Percentiles rank a stretch among this genome's conserved stretches.
These are phyloP conservation scores for Anthopleura xanthogrammica DNA, from an alignment of 92 coral and sea anemone species.

Conservation along the genomic window DNA sequence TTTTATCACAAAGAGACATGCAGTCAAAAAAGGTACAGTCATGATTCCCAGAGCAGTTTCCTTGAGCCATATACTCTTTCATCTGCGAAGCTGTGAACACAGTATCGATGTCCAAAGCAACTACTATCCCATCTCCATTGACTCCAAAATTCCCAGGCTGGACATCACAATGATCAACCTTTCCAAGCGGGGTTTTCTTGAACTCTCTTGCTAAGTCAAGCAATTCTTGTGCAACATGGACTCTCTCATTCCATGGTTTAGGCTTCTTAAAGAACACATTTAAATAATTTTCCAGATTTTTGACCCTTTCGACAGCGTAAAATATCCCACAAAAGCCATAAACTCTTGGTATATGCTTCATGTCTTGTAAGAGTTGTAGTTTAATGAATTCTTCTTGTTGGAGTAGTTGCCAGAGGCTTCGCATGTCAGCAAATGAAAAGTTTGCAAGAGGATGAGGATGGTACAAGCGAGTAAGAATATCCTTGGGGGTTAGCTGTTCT, in stretches of 20 bases:
- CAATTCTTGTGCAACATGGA: conserved; percentile 57
- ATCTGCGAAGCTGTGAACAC: conserved; percentile 63
- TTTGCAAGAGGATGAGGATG: conserved; percentile 52
- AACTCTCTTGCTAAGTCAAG: conserved; percentile 58
- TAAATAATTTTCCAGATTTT: conserved; percentile 41
- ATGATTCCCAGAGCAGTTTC: conserved; percentile 54
- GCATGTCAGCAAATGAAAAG: conserved; percentile 67
- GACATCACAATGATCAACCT: conserved; percentile 82
- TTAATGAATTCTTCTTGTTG: conserved; percentile 82
- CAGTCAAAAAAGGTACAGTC: conserved; percentile 95
- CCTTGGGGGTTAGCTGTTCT: conserved; percentile 38
- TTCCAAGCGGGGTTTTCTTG: conserved; percentile 58
- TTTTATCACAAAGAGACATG: conserved; percentile 63
- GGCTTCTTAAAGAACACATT: conserved; percentile 35
- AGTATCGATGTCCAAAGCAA: conserved; percentile 78
- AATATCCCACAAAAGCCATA: conserved; percentile 89
- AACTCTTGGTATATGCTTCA: conserved; percentile 78
- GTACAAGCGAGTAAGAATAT: conserved; percentile 59
- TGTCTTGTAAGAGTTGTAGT: conserved; percentile 67
- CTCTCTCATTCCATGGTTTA: conserved; percentile 73
- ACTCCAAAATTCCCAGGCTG: conserved; percentile 94
- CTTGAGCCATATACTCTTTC: conserved; percentile 64
- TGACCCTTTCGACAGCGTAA: conserved; percentile 82
- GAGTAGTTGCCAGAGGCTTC: conserved; percentile 72
- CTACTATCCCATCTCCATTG: conserved; percentile 49